Base-by-base conservation (phyloP, 1,140 invertebrate species). In the Calephelis nemesis region DNA sequence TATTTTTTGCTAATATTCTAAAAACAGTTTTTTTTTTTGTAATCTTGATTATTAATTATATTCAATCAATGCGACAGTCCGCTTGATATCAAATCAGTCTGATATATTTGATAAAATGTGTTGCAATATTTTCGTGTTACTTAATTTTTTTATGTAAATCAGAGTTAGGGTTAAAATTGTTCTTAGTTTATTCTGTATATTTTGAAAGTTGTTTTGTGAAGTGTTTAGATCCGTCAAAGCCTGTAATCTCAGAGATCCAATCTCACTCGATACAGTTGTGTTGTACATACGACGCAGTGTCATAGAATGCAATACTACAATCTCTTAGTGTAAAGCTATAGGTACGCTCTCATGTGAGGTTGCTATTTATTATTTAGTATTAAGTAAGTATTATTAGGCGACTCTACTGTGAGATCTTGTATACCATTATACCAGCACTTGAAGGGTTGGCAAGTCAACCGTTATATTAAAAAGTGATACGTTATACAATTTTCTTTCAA, bases 341-440 rank as follows among this genome's bases (percentile, higher is more conserved):
- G 82, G 80, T 82, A 81, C 76, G 78, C 79, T 82, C 79, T 85
- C 85, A 68, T 71, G 80, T 74, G 83, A 83, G 79, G 72, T 81
- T 81, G 85, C 87, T 90, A 91, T 91, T 91, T 91, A 91, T 91
- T 91, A 90, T 89, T 87, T 91, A 90, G 87, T 87, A 52, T 77
- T 88, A 90, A 88, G 85, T 82, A 79, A 70, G 77, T 85, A 83
- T 75, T 76, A 63, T 81, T 87, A 91, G 84, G 80, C 71, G 79
- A 84, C 84, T 81, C 79, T 82, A 82, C 87, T 90, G 88, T 91
- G 88, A 91, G 85, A 74, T 75, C 76, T 80, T 89, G 89, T 90
- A 91, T 91, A 90, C 89, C 85, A 87, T 77, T 87, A 80, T 85
- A 84, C 71, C 85, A 80, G 79, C 85, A 77, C 78, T 79, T 79